phyloP scores from a whole-genome alignment of 2,888 invertebrate genomes.

The Phyto melanocephala region DNA sequence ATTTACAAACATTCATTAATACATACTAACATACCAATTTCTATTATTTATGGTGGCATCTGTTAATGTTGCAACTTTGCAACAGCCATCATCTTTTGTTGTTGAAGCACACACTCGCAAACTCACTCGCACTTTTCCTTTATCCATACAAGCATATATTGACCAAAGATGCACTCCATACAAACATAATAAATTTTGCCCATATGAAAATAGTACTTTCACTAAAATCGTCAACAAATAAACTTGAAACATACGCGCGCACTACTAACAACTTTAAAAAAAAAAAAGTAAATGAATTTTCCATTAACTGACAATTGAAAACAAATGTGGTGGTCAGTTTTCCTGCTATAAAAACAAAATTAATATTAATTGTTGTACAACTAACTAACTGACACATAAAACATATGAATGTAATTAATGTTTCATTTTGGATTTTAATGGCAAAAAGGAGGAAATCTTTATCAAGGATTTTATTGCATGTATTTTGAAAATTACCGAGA shows the following conservation, averaged over 20 bases:
- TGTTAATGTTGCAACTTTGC: constrained; percentile 39
- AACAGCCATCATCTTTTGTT: constrained; percentile 3
- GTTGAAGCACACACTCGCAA: not conserved
- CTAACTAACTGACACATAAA: constrained; percentile 10
- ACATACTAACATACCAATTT: no score
- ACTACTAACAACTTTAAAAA: not conserved
- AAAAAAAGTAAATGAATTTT: constrained; percentile 43
- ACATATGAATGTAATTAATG: not conserved
- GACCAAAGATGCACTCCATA: no score
- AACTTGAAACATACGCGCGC: not conserved
- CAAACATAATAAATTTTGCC: no score
- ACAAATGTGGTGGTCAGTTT: constrained; percentile 45
- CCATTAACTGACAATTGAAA: constrained; percentile 48
- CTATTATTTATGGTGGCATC: constrained; percentile 45
- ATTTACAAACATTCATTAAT: no score
- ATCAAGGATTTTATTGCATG: no score
- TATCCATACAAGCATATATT: constrained; percentile 3
- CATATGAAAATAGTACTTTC: constrained; percentile 43
- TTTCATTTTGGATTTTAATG: no score
- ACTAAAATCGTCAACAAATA: constrained; percentile 5
- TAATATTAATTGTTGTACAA: constrained; percentile 3
- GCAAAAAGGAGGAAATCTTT: not conserved
- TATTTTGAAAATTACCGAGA: no score
- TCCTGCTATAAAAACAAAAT: not conserved
- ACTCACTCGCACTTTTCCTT: not conserved